phyloP scores from a whole-genome alignment of 2,888 invertebrate species.

The Arctia plantaginis region DNA sequence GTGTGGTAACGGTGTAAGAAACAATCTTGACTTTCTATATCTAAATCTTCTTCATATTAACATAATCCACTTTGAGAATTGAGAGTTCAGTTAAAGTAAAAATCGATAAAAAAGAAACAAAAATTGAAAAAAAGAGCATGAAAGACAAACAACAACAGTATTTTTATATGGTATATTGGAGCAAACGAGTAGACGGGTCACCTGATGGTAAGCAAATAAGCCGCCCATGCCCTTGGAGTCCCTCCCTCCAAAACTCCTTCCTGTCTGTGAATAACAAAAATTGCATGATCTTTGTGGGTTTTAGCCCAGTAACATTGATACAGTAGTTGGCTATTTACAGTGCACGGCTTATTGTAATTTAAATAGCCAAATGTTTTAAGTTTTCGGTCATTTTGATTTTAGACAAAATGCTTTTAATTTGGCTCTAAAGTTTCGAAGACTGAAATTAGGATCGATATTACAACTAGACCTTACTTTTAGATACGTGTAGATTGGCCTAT shows the following conservation, averaged over 20 bases:
- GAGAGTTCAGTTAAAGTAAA: background rate
- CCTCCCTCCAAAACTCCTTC: background rate
- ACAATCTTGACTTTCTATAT: background rate
- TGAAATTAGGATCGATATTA: no score
- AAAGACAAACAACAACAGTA: background rate
- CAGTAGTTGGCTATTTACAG: background rate
- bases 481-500: background rate
- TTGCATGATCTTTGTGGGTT: background rate
- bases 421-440: background rate
- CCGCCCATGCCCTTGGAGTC: no score
- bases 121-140: background rate
- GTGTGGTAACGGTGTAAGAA: background rate
- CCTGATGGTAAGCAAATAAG: no score
- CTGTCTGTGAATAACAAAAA: background rate
- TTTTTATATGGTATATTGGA: no score
- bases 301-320: background rate
- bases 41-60: background rate
- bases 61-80: background rate
- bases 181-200: no score
- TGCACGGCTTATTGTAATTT: background rate
- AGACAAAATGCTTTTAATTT: background rate
- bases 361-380: background rate
- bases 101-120: background rate
- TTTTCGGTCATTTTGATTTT: background rate
- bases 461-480: no score